These are phyloP conservation scores for Chelonus formosanus DNA, from an alignment of 2,888 invertebrate genomes.

Conservation along the genomic window DNA sequence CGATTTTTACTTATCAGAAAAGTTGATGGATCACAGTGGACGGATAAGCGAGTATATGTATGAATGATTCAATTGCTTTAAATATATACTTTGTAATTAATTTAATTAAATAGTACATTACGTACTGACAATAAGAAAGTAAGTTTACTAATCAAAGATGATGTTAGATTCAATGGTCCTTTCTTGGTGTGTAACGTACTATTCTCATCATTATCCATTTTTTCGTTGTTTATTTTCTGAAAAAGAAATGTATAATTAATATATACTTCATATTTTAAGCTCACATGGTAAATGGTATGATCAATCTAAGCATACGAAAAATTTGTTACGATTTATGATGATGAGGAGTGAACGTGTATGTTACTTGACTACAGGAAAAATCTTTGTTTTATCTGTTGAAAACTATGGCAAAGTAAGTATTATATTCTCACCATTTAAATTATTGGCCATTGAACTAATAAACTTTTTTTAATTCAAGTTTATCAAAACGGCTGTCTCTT, in stretches of 20 bases:
- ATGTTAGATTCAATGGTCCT: too few relatives aligned
- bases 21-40: slow-evolving; percentile 29
- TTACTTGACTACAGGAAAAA: slow-evolving; percentile 30
- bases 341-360: slow-evolving; percentile 25
- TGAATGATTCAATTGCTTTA: neutral
- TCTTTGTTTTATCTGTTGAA: slow-evolving; percentile 28
- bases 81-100: neutral
- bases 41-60: slow-evolving; percentile 15
- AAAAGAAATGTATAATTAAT: too few relatives aligned
- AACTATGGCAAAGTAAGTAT: slow-evolving; percentile 29
- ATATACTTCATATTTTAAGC: neutral
- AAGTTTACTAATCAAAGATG: too few relatives aligned
- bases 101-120: neutral
- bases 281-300: slow-evolving; percentile 24
- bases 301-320: slow-evolving; percentile 18
- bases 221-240: too few relatives aligned
- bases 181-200: too few relatives aligned
- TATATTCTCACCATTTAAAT: neutral
- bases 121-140: neutral
- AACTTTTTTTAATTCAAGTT: neutral
- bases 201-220: too few relatives aligned
- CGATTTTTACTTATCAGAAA: slow-evolving; percentile 26
- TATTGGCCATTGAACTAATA: neutral
- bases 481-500: neutral
- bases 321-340: slow-evolving; percentile 20